A percentile compares a stretch with the other conserved stretches of the same genome.
phyloP scores from a whole-genome alignment of 1,140 invertebrate species.

The Artemia franciscana region DNA sequence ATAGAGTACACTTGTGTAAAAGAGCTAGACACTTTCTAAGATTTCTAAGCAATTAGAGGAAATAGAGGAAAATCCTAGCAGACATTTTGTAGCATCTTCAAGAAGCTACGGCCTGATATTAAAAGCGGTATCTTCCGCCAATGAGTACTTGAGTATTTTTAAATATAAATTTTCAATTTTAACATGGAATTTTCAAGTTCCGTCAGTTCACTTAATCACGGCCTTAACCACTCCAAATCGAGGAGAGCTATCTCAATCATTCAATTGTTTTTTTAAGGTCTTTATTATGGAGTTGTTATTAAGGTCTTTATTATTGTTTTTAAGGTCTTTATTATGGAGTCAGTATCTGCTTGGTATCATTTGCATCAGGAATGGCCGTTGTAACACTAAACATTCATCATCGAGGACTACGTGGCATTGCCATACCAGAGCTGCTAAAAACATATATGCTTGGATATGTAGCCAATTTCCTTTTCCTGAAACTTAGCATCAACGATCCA shows the following conservation, averaged over 20 bases:
- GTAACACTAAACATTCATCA: conserved; percentile 67
- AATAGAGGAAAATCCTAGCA: too few species aligned
- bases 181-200: too few species aligned
- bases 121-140: too few species aligned
- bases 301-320: conserved; percentile 14
- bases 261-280: background rate
- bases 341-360: conserved; percentile 68
- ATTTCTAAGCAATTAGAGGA: too few species aligned
- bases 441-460: conserved; percentile 26
- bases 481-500: conserved; percentile 15
- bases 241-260: background rate
- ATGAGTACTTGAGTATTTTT: too few species aligned
- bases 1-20: too few species aligned
- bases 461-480: conserved; percentile 22
- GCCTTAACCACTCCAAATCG: too few species aligned
- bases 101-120: too few species aligned
- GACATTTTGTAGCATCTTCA: too few species aligned
- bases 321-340: conserved; percentile 72
- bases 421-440: conserved; percentile 41
- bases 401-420: conserved; percentile 48
- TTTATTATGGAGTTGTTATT: background rate
- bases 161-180: too few species aligned
- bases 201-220: too few species aligned
- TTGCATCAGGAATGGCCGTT: conserved; percentile 62
- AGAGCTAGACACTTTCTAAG: too few species aligned